phyloP scores from a whole-genome alignment of 1,140 invertebrate species.

The Cydia strobilella region DNA sequence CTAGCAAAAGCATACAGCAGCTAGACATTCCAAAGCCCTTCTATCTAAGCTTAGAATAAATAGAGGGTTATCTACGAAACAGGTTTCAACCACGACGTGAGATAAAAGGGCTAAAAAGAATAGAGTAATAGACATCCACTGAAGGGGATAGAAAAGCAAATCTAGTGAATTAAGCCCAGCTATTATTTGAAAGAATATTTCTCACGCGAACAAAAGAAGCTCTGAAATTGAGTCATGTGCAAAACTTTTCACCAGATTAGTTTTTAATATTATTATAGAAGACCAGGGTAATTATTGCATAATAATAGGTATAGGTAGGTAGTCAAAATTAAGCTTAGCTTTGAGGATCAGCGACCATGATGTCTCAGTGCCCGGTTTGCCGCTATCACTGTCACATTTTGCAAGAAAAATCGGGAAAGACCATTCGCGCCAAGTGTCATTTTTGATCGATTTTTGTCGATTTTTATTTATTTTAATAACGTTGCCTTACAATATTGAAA shows the following conservation, averaged over 20 bases:
- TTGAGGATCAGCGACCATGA: background rate
- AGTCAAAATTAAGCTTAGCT: background rate
- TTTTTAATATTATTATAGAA: slow-evolving; percentile 6
- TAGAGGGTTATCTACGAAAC: slow-evolving; percentile 30
- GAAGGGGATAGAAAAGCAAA: slow-evolving; percentile 15
- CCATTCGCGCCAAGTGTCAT: too few species aligned
- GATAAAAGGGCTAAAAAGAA: slow-evolving; percentile 25
- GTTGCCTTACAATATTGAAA: too few species aligned
- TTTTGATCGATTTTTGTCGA: too few species aligned
- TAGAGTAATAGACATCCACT: slow-evolving; percentile 20
- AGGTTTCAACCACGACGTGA: slow-evolving; percentile 14
- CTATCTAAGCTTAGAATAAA: slow-evolving; percentile 29
- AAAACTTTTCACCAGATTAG: slow-evolving; percentile 15
- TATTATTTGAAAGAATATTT: slow-evolving; percentile 9
- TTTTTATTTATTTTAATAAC: too few species aligned
- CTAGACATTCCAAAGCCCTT: slow-evolving; percentile 25
- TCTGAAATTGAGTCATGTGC: slow-evolving; percentile 19
- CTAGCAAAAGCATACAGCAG: slow-evolving; percentile 2
- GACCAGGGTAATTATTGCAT: slow-evolving; percentile 7
- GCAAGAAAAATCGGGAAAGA: too few species aligned
- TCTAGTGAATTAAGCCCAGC: slow-evolving; percentile 24
- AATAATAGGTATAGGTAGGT: background rate
- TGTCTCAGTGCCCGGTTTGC: too few species aligned
- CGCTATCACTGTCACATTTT: too few species aligned
- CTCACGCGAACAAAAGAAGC: slow-evolving; percentile 24